Evolutionary conservation across 2,888 invertebrate genomes (phyloP).

Genomic region (Lapara coniferarum): DNA sequence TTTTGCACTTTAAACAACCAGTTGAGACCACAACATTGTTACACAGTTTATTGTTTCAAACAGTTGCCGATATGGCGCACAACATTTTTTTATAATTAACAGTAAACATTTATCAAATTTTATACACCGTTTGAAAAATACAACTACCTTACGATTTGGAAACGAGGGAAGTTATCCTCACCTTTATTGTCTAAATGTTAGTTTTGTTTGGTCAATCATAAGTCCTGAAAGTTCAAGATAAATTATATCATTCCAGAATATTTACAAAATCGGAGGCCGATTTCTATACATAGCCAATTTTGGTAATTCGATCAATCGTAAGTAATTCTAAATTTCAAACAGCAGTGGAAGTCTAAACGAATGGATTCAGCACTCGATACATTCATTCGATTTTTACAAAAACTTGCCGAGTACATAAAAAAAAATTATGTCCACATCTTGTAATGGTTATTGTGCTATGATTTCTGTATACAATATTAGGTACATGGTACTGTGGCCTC

Average conservation of each 20-base stretch:
- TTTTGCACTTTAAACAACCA: conserved; percentile 77
- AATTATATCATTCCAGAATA: too few relatives aligned
- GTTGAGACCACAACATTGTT: conserved; percentile 65
- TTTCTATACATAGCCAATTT: too few relatives aligned
- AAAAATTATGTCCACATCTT: conserved; percentile 35
- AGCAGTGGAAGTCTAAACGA: background rate
- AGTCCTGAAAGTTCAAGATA: too few relatives aligned
- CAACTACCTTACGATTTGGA: background rate
- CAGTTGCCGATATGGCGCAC: conserved; percentile 32
- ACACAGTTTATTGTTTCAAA: conserved; percentile 47
- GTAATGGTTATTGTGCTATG: conserved; percentile 50
- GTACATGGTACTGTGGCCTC: conserved; percentile 32
- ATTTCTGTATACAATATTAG: conserved; percentile 43
- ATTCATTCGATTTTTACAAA: conserved; percentile 6
- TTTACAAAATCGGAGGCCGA: too few relatives aligned
- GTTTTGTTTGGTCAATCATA: background rate
- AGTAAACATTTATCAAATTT: conserved; percentile 22
- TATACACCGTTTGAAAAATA: conserved; percentile 13
- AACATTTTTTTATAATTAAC: conserved; percentile 15
- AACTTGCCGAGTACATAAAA: conserved; percentile 31
- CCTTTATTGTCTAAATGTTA: background rate
- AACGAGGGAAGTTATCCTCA: background rate
- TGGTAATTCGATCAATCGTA: background rate
- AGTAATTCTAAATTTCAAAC: conserved; percentile 3
- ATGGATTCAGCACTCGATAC: background rate